Evolutionary conservation across 1,140 invertebrate species (phyloP).

Genomic region (Plectus sambesii): DNA sequence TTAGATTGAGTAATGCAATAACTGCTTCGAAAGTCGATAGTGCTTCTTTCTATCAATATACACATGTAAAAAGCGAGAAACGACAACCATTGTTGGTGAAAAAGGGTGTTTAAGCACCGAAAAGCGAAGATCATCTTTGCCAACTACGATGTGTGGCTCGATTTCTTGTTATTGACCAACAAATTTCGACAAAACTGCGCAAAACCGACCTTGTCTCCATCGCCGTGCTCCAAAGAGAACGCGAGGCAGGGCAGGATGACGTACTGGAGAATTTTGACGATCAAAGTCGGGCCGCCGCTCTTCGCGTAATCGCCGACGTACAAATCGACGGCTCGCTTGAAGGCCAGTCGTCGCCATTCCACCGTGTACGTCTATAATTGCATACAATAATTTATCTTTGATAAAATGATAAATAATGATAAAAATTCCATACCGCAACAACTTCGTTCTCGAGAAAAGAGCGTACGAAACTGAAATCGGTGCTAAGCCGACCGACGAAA

Average conservation of each 20-base stretch:
- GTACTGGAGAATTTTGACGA: constrained; percentile 60
- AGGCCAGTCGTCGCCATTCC: constrained; percentile 84
- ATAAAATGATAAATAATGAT: neutral
- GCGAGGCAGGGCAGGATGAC: constrained; percentile 90
- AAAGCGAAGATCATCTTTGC: no score
- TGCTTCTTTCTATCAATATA: no score
- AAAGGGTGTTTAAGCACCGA: no score
- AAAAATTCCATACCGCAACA: constrained; percentile 50
- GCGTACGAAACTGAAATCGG: constrained; percentile 78
- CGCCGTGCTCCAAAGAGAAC: constrained; percentile 78
- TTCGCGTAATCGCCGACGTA: constrained; percentile 52
- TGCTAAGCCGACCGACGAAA: constrained; percentile 73
- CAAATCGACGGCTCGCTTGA: constrained; percentile 88
- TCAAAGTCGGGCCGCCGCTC: constrained; percentile 10
- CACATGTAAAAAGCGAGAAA: no score
- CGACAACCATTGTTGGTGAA: no score
- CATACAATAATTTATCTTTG: neutral
- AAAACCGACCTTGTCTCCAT: constrained; percentile 74
- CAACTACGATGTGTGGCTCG: no score
- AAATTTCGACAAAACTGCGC: no score
- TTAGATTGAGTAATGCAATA: no score
- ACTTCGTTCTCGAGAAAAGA: constrained; percentile 88
- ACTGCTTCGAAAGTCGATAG: no score
- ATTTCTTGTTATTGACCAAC: no score
- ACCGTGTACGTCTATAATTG: constrained; percentile 66